Percentiles rank a stretch among this genome's conserved stretches.
Conservation (phyloP, 2,113 vertebrate genomes). For the Trinectes maculatus region DNA sequence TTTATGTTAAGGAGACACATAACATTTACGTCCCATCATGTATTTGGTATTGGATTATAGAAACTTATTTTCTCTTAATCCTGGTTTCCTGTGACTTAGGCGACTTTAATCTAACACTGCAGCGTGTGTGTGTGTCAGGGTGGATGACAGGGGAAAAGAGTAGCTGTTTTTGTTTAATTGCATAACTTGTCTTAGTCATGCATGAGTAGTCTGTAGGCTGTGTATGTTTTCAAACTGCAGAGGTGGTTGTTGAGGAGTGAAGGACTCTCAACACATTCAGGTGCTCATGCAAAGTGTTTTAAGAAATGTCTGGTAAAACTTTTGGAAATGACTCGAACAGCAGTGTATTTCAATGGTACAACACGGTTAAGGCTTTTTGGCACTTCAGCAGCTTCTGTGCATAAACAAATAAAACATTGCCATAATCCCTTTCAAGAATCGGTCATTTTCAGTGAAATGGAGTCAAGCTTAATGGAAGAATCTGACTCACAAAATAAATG, state of each 20-base stretch:
- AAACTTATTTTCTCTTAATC: neutral
- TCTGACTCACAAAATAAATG: neutral
- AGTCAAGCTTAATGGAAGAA: constrained; percentile 11
- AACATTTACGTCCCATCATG: too few relatives aligned
- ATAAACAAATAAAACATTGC: constrained; percentile 26
- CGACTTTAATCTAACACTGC: constrained; percentile 1
- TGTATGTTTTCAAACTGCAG: constrained; percentile 39
- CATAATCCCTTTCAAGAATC: constrained; percentile 1
- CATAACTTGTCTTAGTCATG: constrained; percentile 60
- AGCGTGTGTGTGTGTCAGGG: constrained; percentile 5
- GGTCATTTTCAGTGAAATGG: neutral
- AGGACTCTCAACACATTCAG: neutral
- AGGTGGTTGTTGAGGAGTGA: constrained; percentile 33
- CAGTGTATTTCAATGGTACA: constrained; percentile 15
- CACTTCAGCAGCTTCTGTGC: neutral
- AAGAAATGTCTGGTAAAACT: neutral
- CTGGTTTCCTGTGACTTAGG: neutral
- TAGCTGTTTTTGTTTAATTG: constrained; percentile 43
- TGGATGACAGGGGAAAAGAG: constrained; percentile 31
- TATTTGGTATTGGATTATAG: neutral
- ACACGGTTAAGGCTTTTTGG: constrained; percentile 16
- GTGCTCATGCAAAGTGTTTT: neutral
- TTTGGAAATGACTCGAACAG: neutral
- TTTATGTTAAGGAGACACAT: neutral
- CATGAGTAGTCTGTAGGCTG: constrained; percentile 55